Conservation (phyloP, 2,888 invertebrate genomes). For the Parelbella ahira region DNA sequence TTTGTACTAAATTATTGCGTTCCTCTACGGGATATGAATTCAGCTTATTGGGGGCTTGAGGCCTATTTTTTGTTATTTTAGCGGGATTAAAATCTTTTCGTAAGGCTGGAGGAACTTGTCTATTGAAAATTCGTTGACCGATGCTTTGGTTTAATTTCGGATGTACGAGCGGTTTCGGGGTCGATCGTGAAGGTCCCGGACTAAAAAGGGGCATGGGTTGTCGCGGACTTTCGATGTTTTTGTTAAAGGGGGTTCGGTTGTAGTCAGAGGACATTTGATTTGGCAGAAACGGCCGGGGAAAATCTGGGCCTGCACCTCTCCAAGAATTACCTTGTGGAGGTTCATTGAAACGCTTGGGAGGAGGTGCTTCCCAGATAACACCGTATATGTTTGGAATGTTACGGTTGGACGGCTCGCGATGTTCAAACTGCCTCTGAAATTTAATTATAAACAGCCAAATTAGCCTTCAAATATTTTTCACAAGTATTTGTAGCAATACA, state of each 20-base stretch:
- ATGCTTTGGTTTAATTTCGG: slow-evolving; percentile 31
- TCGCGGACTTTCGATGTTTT: too few species aligned
- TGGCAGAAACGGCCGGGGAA: neutral
- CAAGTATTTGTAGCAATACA: neutral
- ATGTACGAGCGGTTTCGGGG: slow-evolving; percentile 5
- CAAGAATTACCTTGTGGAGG: slow-evolving; percentile 30
- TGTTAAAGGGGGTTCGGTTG: neutral
- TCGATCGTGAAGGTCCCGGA: neutral
- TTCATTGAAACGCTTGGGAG: slow-evolving; percentile 40
- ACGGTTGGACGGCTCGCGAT: slow-evolving; percentile 32
- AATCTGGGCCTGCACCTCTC: slow-evolving; percentile 12
- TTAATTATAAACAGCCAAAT: slow-evolving; percentile 35
- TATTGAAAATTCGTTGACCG: slow-evolving; percentile 29
- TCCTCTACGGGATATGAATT: slow-evolving; percentile 29
- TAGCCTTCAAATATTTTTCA: slow-evolving; percentile 10
- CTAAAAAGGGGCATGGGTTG: neutral
- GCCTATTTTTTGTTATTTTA: slow-evolving; percentile 43
- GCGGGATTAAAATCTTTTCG: slow-evolving; percentile 39
- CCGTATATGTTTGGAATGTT: slow-evolving; percentile 7
- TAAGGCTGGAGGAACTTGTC: slow-evolving; percentile 1
- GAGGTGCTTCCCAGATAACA: slow-evolving; percentile 26
- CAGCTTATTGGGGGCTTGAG: slow-evolving; percentile 36
- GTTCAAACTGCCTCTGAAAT: slow-evolving; percentile 55
- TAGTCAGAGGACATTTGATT: neutral
- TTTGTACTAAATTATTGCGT: slow-evolving; percentile 25